Evolutionary conservation across 2,888 invertebrate species (phyloP), one percentile per base, ranked within the genome.

Genomic region (Pogonocherus hispidulus): DNA sequence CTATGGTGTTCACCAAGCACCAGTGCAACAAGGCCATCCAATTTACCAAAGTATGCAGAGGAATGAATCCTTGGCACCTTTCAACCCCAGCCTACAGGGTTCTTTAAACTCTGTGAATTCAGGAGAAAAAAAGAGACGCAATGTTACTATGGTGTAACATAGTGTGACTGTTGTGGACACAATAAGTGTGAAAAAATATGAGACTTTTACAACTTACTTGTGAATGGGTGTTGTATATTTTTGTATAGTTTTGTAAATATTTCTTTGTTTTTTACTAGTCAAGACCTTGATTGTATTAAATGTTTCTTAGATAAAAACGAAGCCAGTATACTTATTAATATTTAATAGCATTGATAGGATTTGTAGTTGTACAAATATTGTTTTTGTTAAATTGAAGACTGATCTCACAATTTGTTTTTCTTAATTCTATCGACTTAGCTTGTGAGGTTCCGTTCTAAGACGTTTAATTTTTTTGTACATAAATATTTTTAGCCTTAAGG

Each of bases 101-200:
- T 89, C 89, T 1, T 82, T 89, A 79, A 88, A 86, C 71, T 89
- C 89, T 1, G 89, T 89, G 35, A 88, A 88, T 76, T 87, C 87
- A 72, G 87, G 87, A 11, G 87, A 87, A 70, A 87, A 88, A 78
- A 89, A 88, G 78, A 84, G 88, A 73, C 81, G 90, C 52, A 90
- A 89, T 79, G 88, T 90, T 32, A 90, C 90, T 46, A 90, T 89
- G 89, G 90, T 90, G 70, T 89, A 86, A 86, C 85, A 80, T 76
- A 83, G 80, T 78, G 83, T 84, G 75, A 67, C 51, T 0, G 76
- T 82, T 54, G 74, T 80, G 49, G 77, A 81, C 64, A 78, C 77
- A 71, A 73, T 81, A 20, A 78, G 78, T 67, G 71, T 83, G 66
- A 72, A 70, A 44, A 78, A 78, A 55, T 79, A 76, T 55, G 80